Conservation (phyloP, 2,113 vertebrate species). For the Phalacrocorax pelagicus region DNA sequence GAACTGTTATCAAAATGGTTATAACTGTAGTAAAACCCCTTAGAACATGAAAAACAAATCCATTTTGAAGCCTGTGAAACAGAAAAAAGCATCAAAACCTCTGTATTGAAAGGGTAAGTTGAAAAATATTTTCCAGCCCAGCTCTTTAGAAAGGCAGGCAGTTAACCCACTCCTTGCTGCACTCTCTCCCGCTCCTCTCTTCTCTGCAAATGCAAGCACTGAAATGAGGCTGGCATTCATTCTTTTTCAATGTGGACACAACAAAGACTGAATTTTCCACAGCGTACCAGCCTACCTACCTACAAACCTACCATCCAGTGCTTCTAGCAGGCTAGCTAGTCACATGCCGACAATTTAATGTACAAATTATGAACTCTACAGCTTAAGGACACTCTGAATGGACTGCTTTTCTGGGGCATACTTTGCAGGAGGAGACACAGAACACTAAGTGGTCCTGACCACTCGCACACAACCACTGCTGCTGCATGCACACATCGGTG, state of each 20-base stretch:
- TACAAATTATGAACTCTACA: background rate
- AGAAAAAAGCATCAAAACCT: conserved; percentile 29
- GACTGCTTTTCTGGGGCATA: background rate
- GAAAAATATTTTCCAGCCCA: background rate
- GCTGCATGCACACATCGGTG: background rate
- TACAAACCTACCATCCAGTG: background rate
- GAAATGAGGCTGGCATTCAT: background rate
- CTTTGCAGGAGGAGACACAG: background rate
- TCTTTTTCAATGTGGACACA: background rate
- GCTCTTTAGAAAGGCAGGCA: background rate
- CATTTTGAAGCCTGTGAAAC: background rate
- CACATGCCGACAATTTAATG: background rate
- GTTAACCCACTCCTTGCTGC: conserved; percentile 19
- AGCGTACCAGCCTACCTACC: background rate
- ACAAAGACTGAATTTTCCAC: background rate
- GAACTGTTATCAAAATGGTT: conserved; percentile 20
- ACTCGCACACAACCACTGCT: background rate
- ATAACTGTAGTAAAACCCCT: background rate
- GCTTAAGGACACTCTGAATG: background rate
- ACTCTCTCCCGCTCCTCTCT: background rate
- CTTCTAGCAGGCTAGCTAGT: background rate
- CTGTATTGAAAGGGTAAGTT: background rate
- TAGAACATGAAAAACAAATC: conserved; percentile 6
- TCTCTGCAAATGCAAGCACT: background rate
- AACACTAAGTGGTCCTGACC: background rate